Evolutionary conservation across 2,113 vertebrate genomes (phyloP), one percentile per base, ranked within the genome.

Genomic region (Lepisosteus oculatus): DNA sequence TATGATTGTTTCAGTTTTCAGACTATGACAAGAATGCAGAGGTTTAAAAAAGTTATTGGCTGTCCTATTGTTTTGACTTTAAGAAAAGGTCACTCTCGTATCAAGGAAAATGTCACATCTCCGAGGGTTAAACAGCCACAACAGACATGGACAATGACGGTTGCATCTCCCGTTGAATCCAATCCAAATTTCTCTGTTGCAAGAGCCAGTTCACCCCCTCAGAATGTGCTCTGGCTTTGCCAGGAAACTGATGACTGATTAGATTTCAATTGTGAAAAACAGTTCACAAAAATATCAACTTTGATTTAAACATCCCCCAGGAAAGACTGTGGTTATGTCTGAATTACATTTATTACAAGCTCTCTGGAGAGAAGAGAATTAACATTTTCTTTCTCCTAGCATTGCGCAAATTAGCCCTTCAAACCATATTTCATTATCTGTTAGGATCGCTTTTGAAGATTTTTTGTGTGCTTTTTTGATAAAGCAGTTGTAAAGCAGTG

Each of bases 251-350:
- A 73, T 43, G 65, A 59, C 14, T 67, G 45, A 55, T 55, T 64
- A 66, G 45, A 55, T 73, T 73, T 68, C 72, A 64, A 43, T 56
- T 55, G 29, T 56, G 15, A 43, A 45, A 54, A 54, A 11, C 55
- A 3, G 17, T 17, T 14, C 3, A 8, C 55, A 61, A 47, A 55
- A 29, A 61, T 29, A 29, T 29, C 29, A 29, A 29, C 55, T 55
- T 57, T 29, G 42, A 61, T 61, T 57, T 67, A 67, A 51, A 67
- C 29, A 9, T 6, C 45, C 8, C 29, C 6, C 55, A 57, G 14
- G 54, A 3, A 42, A 56, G 70, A 29, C 42, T 47, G 71, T 6
- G 15, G 45, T 55, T 55, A 14, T 68, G 65, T 3, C 42, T 43
- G 29, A 59, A 51, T 59, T 12, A 41, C 13, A 44, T 42, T 61